These are phyloP conservation scores for Sinhomidia bicolor DNA, from an alignment of 2,888 invertebrate genomes.

Conservation along the genomic window DNA sequence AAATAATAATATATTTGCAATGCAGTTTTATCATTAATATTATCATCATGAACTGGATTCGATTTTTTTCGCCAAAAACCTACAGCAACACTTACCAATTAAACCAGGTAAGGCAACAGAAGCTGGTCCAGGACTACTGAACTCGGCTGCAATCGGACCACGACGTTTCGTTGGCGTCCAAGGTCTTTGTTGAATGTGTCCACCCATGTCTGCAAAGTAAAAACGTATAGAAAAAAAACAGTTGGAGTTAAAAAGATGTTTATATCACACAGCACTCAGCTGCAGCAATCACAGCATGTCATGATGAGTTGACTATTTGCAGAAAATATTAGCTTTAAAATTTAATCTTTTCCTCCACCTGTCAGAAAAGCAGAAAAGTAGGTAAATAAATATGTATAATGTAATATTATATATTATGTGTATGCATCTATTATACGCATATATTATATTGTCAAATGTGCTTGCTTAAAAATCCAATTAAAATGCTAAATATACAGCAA, in stretches of 20 bases:
- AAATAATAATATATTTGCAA: background rate
- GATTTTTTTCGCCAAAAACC: background rate
- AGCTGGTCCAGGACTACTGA: constrained; percentile 87
- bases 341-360: background rate
- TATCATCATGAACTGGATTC: background rate
- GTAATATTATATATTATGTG: background rate
- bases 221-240: background rate
- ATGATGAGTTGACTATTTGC: no score
- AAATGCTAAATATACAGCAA: constrained; percentile 11
- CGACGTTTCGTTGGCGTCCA: constrained; percentile 95
- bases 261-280: no score
- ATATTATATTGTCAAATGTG: constrained; percentile 5
- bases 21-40: background rate
- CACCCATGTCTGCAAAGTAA: constrained; percentile 84
- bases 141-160: constrained; percentile 94
- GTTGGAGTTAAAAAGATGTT: background rate
- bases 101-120: constrained; percentile 88
- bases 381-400: background rate
- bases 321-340: no score
- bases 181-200: constrained; percentile 88
- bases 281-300: no score
- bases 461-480: constrained; percentile 34
- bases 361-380: background rate
- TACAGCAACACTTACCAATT: constrained; percentile 81
- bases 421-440: background rate